A percentile compares a stretch with the other conserved stretches of the same genome.
Evolutionary conservation across 2,113 vertebrate genomes (phyloP).

Genomic region (Montifringilla adamsi): DNA sequence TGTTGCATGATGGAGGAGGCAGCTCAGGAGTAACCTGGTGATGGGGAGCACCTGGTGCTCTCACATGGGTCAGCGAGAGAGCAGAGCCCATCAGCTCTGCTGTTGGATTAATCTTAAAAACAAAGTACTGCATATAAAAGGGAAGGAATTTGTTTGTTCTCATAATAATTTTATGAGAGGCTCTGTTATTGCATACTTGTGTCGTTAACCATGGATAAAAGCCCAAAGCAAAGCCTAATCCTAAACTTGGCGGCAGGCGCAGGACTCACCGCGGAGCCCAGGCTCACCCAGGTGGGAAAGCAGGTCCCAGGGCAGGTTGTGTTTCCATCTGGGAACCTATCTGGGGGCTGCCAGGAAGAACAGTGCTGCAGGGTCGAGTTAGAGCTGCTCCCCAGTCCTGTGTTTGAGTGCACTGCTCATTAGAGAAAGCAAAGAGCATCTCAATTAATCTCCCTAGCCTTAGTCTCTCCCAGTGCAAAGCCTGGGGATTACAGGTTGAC

Average conservation of each 20-base stretch:
- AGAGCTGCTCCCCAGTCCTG: not conserved
- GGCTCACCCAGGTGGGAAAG: not conserved
- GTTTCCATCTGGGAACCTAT: not conserved
- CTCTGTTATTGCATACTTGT: not conserved
- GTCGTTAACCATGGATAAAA: not conserved
- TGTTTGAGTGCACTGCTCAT: accelerated
- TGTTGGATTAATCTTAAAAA: not conserved
- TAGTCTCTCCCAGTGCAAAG: not conserved
- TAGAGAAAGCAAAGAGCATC: not conserved
- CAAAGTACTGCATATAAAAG: not conserved
- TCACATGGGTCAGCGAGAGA: not conserved
- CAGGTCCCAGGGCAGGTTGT: not conserved
- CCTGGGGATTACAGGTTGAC: not conserved
- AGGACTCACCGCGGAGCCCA: accelerated
- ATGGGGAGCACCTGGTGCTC: not conserved
- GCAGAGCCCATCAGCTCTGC: not conserved
- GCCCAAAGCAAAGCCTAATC: not conserved
- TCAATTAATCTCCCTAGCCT: not conserved
- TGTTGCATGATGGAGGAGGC: not conserved
- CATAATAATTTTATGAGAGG: conserved; percentile 23
- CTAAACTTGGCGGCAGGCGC: accelerated
- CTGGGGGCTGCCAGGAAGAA: not conserved
- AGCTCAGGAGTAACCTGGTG: not conserved
- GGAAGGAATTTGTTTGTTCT: conserved; percentile 42
- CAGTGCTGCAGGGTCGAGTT: not conserved